phyloP scores from a whole-genome alignment of 2,797 vertebrate species.

The Pseudochirops corinnae region DNA sequence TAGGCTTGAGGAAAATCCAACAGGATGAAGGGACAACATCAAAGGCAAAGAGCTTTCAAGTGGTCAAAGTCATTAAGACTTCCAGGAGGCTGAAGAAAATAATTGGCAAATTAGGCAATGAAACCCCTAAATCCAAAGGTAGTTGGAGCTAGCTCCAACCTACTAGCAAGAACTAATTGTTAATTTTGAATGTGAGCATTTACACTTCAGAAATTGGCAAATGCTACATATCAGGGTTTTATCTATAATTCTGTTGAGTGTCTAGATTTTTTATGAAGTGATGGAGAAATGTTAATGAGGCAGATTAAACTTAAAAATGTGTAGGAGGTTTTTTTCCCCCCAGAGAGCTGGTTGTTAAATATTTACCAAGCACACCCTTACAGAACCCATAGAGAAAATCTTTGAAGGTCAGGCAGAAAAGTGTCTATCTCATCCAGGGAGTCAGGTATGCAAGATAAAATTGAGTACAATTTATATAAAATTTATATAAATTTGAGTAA shows the following conservation, averaged over 20 bases:
- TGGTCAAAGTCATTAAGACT: background rate
- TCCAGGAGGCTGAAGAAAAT: background rate
- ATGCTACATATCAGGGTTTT: background rate
- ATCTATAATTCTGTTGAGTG: background rate
- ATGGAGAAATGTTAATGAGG: background rate
- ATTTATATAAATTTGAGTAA: background rate
- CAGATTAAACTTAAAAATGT: background rate
- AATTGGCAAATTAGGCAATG: background rate
- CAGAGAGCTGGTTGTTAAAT: background rate
- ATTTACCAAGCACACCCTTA: background rate
- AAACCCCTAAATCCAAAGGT: background rate
- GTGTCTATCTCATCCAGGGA: background rate
- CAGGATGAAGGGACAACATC: background rate
- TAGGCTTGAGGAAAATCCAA: background rate
- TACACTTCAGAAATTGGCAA: background rate
- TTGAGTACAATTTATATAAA: too few species aligned
- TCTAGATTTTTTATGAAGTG: background rate
- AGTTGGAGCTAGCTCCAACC: background rate
- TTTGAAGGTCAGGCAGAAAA: background rate
- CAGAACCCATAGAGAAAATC: background rate
- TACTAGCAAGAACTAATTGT: background rate
- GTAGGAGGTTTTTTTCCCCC: background rate
- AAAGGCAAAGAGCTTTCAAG: background rate
- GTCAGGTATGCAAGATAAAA: background rate
- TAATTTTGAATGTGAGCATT: background rate